Conservation (phyloP, 2,113 vertebrate genomes). For the Cochlearius cochlearius region DNA sequence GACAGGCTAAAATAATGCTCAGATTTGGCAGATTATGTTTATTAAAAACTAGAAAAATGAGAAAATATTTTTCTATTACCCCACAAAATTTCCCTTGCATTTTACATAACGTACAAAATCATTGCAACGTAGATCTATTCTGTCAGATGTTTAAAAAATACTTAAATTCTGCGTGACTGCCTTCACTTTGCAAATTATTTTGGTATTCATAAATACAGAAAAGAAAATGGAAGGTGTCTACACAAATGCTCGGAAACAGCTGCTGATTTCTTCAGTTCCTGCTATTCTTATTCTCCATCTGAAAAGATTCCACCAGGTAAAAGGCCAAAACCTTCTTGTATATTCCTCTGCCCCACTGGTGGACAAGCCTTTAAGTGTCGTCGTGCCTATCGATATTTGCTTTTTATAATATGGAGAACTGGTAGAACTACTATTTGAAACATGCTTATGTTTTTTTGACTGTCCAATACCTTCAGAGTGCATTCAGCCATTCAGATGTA, state of each 20-base stretch:
- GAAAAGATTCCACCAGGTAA: constrained; percentile 97
- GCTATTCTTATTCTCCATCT: constrained; percentile 92
- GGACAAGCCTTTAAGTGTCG: not conserved
- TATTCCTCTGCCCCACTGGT: not conserved
- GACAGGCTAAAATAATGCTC: not conserved
- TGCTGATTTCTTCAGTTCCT: constrained; percentile 91
- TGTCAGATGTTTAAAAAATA: not conserved
- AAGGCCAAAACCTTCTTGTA: not conserved
- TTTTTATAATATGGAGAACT: not conserved
- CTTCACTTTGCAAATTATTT: not conserved
- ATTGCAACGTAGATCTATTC: not conserved
- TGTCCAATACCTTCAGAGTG: not conserved
- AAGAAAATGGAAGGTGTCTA: constrained; percentile 89
- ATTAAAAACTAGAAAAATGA: not conserved
- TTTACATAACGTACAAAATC: not conserved
- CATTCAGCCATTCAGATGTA: not conserved
- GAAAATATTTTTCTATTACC: not conserved
- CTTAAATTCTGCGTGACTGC: not conserved
- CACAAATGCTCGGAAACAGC: constrained; percentile 93
- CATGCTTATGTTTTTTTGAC: not conserved
- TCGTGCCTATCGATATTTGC: not conserved
- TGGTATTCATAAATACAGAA: constrained; percentile 71
- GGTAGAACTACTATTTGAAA: not conserved
- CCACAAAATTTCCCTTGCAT: not conserved
- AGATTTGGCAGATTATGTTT: not conserved